Percentiles rank a stretch among this genome's conserved stretches.
Conservation (phyloP, 2,797 vertebrate species). For the Morus bassanus region DNA sequence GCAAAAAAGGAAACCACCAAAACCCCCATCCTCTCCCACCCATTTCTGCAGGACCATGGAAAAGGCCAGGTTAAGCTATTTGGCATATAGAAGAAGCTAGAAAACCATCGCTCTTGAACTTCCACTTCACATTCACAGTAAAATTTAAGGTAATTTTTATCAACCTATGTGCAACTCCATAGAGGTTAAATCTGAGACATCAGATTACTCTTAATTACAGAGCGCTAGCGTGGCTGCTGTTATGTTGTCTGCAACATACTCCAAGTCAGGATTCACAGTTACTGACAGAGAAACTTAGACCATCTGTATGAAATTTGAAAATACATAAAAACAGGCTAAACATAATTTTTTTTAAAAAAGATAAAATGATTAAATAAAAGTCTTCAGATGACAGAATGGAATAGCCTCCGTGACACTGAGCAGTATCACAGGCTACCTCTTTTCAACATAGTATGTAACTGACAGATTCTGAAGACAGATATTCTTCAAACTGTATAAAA, state of each 20-base stretch:
- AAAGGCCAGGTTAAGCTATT: background rate
- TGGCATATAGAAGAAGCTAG: background rate
- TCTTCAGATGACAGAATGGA: background rate
- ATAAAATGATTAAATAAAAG: background rate
- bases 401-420: background rate
- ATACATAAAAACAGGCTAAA: background rate
- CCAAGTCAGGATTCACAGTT: background rate
- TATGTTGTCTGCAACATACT: background rate
- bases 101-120: background rate
- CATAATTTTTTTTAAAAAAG: background rate
- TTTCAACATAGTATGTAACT: background rate
- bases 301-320: background rate
- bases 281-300: background rate
- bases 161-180: background rate
- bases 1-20: background rate
- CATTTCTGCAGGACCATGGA: background rate
- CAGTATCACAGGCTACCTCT: background rate
- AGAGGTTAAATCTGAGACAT: background rate
- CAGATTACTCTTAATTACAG: background rate
- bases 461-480: background rate
- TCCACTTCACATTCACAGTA: background rate
- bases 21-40: background rate
- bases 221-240: background rate
- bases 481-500: background rate
- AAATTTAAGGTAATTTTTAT: background rate